Percentiles rank a stretch among this genome's conserved stretches.
Conservation (phyloP, 2,888 invertebrate species). For the Gisinianus flammeolus region DNA sequence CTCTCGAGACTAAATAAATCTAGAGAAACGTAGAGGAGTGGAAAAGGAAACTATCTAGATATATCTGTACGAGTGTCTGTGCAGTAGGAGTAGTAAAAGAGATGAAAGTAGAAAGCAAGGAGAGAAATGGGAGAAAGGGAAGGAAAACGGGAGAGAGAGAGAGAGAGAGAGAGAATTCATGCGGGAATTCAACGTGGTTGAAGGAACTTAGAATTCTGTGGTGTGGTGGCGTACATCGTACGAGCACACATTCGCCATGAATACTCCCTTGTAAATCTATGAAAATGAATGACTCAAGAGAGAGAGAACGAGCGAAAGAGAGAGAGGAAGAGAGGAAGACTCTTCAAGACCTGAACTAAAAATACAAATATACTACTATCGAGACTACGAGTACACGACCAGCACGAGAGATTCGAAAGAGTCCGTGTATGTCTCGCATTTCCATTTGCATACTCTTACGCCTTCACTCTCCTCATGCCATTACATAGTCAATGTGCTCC, state of each 20-base stretch:
- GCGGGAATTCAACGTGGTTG: constrained; percentile 28
- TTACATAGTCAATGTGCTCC: not conserved
- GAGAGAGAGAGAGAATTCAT: constrained; percentile 16
- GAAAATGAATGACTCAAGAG: not conserved
- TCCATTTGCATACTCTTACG: too few species aligned
- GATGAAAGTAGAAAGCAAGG: not conserved
- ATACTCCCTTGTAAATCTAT: not conserved
- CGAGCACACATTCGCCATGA: not conserved
- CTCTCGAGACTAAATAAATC: constrained; percentile 10
- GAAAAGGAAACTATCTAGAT: not conserved
- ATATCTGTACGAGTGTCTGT: too few species aligned
- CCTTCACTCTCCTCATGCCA: not conserved
- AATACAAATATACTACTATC: too few species aligned
- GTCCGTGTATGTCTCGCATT: too few species aligned
- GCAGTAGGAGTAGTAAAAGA: not conserved
- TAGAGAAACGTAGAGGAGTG: not conserved
- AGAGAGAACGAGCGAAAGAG: too few species aligned
- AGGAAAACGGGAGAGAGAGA: not conserved
- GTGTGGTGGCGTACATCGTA: not conserved
- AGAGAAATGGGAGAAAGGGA: not conserved
- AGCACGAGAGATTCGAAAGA: too few species aligned
- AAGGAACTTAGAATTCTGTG: constrained; percentile 8
- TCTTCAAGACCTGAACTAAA: too few species aligned
- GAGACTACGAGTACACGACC: too few species aligned
- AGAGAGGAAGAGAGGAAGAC: too few species aligned